phyloP scores from a whole-genome alignment of 2,888 invertebrate species.

The Suillia variegata region DNA sequence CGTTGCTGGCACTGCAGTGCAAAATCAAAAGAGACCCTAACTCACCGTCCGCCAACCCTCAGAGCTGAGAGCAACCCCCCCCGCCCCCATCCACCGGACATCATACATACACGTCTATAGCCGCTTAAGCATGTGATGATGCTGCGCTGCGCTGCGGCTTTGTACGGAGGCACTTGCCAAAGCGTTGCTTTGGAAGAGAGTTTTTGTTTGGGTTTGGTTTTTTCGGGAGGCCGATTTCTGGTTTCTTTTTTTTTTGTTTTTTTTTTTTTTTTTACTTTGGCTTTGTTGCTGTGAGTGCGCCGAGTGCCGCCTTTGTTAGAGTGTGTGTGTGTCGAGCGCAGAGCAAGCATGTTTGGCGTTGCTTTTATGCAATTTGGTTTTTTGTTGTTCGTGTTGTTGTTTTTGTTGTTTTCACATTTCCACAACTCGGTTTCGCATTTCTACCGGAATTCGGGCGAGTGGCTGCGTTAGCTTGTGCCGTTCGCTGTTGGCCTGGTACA shows the following conservation, averaged over 20 bases:
- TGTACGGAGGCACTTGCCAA: too few relatives aligned
- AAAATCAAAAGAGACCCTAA: too few relatives aligned
- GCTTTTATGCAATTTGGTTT: conserved; percentile 22
- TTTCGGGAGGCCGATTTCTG: too few relatives aligned
- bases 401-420: background rate
- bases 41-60: too few relatives aligned
- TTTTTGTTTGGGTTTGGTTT: too few relatives aligned
- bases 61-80: too few relatives aligned
- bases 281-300: conserved; percentile 6
- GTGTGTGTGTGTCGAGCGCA: background rate
- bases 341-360: background rate
- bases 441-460: conserved; percentile 2
- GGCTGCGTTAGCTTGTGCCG: conserved; percentile 1
- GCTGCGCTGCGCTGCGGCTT: too few relatives aligned
- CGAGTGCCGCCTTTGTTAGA: background rate
- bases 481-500: conserved; percentile 50
- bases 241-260: background rate
- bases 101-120: too few relatives aligned
- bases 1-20: too few relatives aligned
- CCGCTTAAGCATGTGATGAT: too few relatives aligned
- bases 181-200: too few relatives aligned
- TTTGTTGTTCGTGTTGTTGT: background rate
- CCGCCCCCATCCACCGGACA: too few relatives aligned
- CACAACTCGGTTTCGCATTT: background rate
- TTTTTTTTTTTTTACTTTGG: background rate